Percentiles rank a stretch among this genome's conserved stretches.
Evolutionary conservation across 2,797 vertebrate species (phyloP).

Genomic region (Macrochelys suwanniensis): DNA sequence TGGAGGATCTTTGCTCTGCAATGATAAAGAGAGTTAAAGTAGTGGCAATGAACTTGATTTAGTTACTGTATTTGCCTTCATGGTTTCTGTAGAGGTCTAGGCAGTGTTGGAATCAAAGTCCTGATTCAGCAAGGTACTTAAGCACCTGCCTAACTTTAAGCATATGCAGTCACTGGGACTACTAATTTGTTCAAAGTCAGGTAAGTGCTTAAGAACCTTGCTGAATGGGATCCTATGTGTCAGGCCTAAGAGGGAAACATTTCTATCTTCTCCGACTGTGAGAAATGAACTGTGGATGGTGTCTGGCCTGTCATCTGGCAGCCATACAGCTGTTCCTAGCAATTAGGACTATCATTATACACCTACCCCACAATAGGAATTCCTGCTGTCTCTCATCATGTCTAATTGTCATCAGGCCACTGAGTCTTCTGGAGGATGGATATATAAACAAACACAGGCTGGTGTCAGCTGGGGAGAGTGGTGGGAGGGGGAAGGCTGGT

Average conservation of each 20-base stretch:
- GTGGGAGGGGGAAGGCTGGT: not conserved
- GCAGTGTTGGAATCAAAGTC: not conserved
- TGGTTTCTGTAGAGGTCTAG: not conserved
- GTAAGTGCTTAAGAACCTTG: not conserved
- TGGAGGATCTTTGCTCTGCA: conserved; percentile 85
- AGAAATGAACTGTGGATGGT: conserved; percentile 2
- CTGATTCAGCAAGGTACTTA: not conserved
- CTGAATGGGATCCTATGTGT: not conserved
- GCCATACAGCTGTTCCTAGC: not conserved
- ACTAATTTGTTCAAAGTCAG: not conserved
- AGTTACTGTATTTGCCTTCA: not conserved
- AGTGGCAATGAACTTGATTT: not conserved
- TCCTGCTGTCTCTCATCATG: not conserved
- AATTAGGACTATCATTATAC: conserved; percentile 21
- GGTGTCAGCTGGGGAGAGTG: not conserved
- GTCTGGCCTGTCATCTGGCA: not conserved
- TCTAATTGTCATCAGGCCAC: conserved; percentile 1
- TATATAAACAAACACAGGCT: not conserved
- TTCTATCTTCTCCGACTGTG: conserved; percentile 33
- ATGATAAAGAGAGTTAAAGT: conserved; percentile 42
- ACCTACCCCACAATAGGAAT: not conserved
- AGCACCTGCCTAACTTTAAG: not conserved
- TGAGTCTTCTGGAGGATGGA: not conserved
- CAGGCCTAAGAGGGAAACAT: conserved; percentile 10
- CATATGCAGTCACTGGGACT: not conserved